phyloP scores from a whole-genome alignment of 2,797 vertebrate genomes.

The Emydoidea blandingii region DNA sequence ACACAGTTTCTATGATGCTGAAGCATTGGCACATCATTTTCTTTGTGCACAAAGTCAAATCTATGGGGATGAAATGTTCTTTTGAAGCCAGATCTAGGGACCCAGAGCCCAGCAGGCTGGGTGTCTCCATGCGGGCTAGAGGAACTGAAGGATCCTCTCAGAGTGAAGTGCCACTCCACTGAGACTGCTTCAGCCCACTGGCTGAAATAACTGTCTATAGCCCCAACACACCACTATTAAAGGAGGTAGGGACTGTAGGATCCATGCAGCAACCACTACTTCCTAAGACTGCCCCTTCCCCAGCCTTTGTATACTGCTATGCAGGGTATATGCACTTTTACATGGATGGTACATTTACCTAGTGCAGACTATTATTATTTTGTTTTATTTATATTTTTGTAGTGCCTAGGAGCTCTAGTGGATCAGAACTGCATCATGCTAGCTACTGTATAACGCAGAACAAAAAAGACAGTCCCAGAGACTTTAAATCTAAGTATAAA shows the following conservation, averaged over 20 bases:
- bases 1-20: not conserved
- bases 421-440: not conserved
- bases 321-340: not conserved
- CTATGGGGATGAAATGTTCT: not conserved
- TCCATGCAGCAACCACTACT: not conserved
- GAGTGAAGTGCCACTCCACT: not conserved
- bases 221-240: not conserved
- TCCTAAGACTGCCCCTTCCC: not conserved
- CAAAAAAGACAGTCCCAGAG: not conserved
- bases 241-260: accelerated
- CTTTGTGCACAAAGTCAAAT: conserved; percentile 6
- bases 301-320: not conserved
- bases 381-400: not conserved
- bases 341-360: not conserved
- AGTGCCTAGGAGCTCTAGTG: not conserved
- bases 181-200: not conserved
- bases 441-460: not conserved
- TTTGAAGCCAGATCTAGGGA: conserved; percentile 22
- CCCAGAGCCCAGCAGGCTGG: not conserved
- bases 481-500: not conserved
- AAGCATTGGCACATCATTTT: not conserved
- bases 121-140: not conserved
- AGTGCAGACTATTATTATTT: not conserved
- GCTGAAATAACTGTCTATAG: not conserved
- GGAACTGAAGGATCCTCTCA: not conserved